These are phyloP conservation scores for Dendrocopos noguchii DNA, from an alignment of 2,113 vertebrate genomes.

Conservation along the genomic window DNA sequence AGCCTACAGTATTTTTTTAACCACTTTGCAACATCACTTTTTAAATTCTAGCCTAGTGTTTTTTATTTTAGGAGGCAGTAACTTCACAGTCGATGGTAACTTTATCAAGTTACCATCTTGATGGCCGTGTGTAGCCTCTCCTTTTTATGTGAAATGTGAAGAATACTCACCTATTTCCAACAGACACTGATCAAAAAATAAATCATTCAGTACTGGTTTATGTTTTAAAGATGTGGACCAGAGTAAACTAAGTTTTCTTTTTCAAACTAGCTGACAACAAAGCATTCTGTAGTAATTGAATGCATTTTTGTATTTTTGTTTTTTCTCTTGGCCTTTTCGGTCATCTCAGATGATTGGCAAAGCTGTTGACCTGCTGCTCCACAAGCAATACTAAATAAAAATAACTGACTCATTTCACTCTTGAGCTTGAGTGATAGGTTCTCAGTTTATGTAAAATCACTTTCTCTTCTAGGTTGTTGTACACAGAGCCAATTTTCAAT, in stretches of 20 bases:
- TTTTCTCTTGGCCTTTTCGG: neutral
- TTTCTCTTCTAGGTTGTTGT: neutral
- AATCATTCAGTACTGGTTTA: neutral
- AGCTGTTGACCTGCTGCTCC: neutral
- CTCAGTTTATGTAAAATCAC: neutral
- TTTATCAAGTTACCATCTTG: neutral
- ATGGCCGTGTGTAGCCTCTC: neutral
- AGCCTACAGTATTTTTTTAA: neutral
- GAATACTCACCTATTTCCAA: conserved; percentile 50
- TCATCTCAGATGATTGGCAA: neutral
- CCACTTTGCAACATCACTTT: neutral
- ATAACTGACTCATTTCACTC: neutral
- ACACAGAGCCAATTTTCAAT: neutral
- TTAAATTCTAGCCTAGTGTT: neutral
- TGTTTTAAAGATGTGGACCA: conserved; percentile 5
- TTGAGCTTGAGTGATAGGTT: neutral
- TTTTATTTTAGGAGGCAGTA: neutral
- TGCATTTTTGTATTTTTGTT: neutral
- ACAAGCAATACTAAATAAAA: neutral
- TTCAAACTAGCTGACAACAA: neutral
- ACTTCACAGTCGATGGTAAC: neutral
- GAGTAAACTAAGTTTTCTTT: neutral
- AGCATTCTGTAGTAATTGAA: neutral
- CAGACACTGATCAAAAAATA: neutral
- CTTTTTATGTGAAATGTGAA: neutral